Evolutionary conservation across 2,797 vertebrate species (phyloP).

Genomic region (Mus spretus): DNA sequence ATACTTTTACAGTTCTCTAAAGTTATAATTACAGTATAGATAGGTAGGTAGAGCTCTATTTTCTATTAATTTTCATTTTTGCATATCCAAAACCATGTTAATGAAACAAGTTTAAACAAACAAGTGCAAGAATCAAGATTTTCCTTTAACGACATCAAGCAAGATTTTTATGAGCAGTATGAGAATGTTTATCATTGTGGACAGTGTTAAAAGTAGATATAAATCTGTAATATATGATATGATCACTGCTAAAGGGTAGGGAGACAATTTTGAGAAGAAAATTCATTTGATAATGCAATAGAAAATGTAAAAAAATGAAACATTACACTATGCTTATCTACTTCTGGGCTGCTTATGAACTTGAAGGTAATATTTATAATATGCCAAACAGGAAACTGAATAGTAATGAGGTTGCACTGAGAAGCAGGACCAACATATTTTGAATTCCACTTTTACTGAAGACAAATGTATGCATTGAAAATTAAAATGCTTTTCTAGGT

Average conservation of each 20-base stretch:
- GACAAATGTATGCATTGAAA: not conserved
- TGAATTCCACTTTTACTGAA: not conserved
- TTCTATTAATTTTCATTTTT: not conserved
- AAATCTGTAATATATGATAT: constrained; percentile 26
- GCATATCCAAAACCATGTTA: not conserved
- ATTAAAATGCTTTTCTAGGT: not conserved
- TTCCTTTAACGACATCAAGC: too few species aligned
- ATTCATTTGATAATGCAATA: not conserved
- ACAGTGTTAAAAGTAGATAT: not conserved
- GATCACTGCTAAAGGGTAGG: not conserved
- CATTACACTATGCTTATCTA: not conserved
- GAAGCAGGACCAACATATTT: not conserved
- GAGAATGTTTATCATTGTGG: not conserved
- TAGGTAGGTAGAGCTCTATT: not conserved
- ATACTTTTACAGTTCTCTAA: not conserved
- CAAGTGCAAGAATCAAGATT: not conserved
- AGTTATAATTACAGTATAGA: not conserved
- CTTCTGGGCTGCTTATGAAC: not conserved
- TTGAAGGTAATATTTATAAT: not conserved
- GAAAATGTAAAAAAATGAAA: not conserved
- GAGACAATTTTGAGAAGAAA: constrained; percentile 30
- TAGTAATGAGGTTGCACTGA: not conserved
- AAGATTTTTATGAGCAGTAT: not conserved
- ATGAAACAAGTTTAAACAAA: not conserved
- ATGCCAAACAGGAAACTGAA: not conserved